Percentiles rank a stretch among this genome's conserved stretches.
Evolutionary conservation across 2,113 vertebrate species (phyloP).

Genomic region (Pteruthius melanotis): DNA sequence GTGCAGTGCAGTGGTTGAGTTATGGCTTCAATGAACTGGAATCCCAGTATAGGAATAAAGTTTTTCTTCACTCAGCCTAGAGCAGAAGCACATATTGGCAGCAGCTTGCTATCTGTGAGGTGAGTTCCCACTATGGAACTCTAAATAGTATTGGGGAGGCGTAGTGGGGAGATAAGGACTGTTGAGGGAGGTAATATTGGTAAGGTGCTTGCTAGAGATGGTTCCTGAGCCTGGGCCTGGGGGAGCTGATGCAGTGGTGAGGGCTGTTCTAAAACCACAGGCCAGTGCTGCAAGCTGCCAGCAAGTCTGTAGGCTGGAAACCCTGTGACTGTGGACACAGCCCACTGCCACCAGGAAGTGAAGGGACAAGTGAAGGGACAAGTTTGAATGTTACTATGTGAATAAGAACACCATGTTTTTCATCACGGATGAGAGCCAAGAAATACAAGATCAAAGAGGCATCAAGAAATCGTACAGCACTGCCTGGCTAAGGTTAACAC

Average conservation of each 20-base stretch:
- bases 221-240: background rate
- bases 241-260: background rate
- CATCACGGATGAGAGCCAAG: background rate
- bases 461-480: background rate
- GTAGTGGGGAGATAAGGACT: background rate
- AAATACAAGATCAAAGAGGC: background rate
- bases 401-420: background rate
- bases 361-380: background rate
- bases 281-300: rapidly evolving
- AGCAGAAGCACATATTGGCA: background rate
- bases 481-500: background rate
- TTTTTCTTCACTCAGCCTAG: background rate
- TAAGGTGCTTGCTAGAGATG: background rate
- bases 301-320: background rate
- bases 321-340: background rate
- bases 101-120: background rate
- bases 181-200: background rate
- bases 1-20: background rate
- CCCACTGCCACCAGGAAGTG: rapidly evolving
- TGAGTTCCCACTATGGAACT: background rate
- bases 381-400: rapidly evolving
- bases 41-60: background rate
- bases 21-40: background rate
- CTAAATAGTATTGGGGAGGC: background rate
- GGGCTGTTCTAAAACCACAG: rapidly evolving